Base-by-base conservation (phyloP, 2,888 invertebrate genomes). In the Andricus quercusramuli region DNA sequence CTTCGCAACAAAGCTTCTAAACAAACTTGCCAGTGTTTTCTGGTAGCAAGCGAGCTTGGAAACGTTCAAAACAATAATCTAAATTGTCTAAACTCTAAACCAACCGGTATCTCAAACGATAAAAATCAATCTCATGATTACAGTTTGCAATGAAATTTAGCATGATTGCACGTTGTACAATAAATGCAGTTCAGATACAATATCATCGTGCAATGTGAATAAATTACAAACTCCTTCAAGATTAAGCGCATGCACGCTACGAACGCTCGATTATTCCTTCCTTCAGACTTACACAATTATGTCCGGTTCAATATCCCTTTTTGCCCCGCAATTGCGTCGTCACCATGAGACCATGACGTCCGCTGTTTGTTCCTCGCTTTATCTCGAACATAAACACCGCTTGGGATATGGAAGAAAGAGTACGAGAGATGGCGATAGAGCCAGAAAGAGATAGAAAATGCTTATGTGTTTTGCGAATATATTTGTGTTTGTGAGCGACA, bases 321-420 rank as follows among this genome's bases (percentile, higher is more conserved):
- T 74, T 51, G 25, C 51, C 51, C 29, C 15, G 82, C 79, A 83
- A 84, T 83, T 84, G 82, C 79, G 81, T 83, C 80, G 84, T 81
- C 78, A 82, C 83, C 81, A 83, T 81, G 85, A 81, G 80, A 84
- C 83, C 83, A 80, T 82, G 83, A 83, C 82, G 81, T 79, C 83
- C 83, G 84, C 87, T 91, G 90, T 91, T 92, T 91, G 90, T 91
- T 91, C 88, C 90, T 85, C 87, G 89, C 89, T 92, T 91, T 91
- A 91, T 92, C 91, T 90, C 88, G 85, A 91, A 89, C 89, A 90
- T 92, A 91, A 91, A 91, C 89, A 91, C 85, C 83, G 87, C 84
- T 80, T 80, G 84, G 87, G 87, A 88, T 87, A 90, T 88, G 87
- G 84, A 86, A 87, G 86, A 85, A 81, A 81, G 83, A 79, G 82